Evolutionary conservation across 2,797 vertebrate species (phyloP), one percentile per base, ranked within the genome.

Genomic region (Enteromius treurensis): DNA sequence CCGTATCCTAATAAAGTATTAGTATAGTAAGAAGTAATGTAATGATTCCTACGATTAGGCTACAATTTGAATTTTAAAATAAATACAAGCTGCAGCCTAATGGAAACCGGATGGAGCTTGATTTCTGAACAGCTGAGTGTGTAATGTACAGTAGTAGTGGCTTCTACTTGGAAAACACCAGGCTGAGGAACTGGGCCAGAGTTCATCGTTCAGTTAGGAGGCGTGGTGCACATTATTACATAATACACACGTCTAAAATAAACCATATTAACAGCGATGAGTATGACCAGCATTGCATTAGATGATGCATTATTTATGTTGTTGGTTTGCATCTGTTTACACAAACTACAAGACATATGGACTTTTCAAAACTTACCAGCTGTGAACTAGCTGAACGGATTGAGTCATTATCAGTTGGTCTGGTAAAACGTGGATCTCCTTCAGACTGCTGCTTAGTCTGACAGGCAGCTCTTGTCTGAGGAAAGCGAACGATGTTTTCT

Each of bases 401-500:
- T 96, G 95, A 0, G 96, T 97, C 91, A 92, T 93, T 40, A 97
- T 92, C 77, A 98, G 94, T 51, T 94, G 94, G 83, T 95, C 94
- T 14, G 97, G 97, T 87, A 98, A 94, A 81, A 98, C 92, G 87
- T 93, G 95, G 87, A 97, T 96, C 93, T 97, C 96, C 90, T 98
- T 97, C 96, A 97, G 96, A 88, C 96, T 97, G 91, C 97, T 97
- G 87, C 96, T 96, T 88, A 97, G 60, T 82, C 97, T 95, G 77
- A 97, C 96, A 8, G 97, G 96, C 74, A 97, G 89, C 86, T 97
- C 97, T 89, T 98, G 97, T 2, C 96, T 93, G 65, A 98, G 92
- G 93, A 98, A 97, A 89, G 95, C 94, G 88, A 98, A 98, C 0
- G 97, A 95, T 40, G 96, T 97, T 89, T 95, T 96, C 91, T 97